Evolutionary conservation across 1,140 invertebrate species (phyloP).

Genomic region (Bombus turneri): DNA sequence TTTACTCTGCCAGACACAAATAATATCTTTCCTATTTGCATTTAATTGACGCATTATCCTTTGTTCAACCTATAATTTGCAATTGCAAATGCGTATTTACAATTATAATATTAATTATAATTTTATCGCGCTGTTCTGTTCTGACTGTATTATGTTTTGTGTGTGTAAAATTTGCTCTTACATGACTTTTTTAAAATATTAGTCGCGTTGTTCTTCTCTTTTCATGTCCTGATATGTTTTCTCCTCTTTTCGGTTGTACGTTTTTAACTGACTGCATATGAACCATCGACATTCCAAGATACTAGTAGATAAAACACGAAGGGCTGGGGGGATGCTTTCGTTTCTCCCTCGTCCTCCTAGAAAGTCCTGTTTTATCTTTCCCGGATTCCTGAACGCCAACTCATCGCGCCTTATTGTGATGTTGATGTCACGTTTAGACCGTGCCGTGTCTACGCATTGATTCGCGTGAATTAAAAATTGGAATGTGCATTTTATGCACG

Average conservation of each 20-base stretch:
- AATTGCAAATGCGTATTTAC: neutral
- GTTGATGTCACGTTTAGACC: constrained; percentile 54
- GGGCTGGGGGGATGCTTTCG: neutral
- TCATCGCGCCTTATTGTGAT: constrained; percentile 49
- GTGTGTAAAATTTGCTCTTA: neutral
- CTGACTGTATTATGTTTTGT: neutral
- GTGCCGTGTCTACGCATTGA: constrained; percentile 40
- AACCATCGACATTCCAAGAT: constrained; percentile 15
- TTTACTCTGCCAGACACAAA: neutral
- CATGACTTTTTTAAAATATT: too few relatives aligned
- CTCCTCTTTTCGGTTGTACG: neutral
- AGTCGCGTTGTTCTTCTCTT: neutral
- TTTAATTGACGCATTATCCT: neutral
- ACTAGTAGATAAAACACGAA: constrained; percentile 43
- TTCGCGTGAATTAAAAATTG: constrained; percentile 27
- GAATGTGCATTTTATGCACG: neutral
- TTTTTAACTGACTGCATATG: neutral
- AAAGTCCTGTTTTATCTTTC: constrained; percentile 45
- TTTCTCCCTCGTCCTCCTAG: neutral
- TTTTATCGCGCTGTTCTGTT: neutral
- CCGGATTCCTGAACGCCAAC: constrained; percentile 58
- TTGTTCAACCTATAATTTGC: neutral
- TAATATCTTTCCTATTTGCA: neutral
- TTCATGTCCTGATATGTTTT: neutral
- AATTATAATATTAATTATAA: neutral